Evolutionary conservation across 1,140 invertebrate species (phyloP).

Genomic region (Sinella curviseta): DNA sequence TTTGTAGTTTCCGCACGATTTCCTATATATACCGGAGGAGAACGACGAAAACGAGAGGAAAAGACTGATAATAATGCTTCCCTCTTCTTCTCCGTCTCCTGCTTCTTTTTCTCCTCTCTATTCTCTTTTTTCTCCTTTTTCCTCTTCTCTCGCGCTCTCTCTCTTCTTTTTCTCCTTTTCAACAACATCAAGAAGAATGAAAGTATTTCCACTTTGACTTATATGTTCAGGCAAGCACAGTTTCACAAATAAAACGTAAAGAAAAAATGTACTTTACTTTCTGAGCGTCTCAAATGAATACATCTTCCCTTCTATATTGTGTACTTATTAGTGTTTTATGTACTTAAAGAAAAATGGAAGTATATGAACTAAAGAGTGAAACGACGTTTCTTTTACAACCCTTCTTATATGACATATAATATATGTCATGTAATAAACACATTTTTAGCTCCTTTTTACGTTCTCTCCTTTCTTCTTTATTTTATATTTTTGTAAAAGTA

Average conservation of each 20-base stretch:
- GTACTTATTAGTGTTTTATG: too few relatives aligned
- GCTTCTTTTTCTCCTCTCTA: neutral
- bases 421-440: neutral
- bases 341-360: too few relatives aligned
- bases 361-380: too few relatives aligned
- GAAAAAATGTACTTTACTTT: too few relatives aligned
- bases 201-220: too few relatives aligned
- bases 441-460: neutral
- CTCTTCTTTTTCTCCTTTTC: slow-evolving; percentile 15
- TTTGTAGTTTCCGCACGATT: slow-evolving; percentile 49
- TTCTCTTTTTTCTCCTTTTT: neutral
- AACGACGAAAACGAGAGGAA: slow-evolving; percentile 28
- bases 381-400: slow-evolving; percentile 1
- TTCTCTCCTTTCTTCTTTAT: neutral
- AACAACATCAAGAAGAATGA: too few relatives aligned
- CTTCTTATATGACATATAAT: neutral
- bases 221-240: too few relatives aligned
- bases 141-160: neutral
- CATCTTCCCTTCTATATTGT: too few relatives aligned
- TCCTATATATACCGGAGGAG: slow-evolving; percentile 33
- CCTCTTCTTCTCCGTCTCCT: slow-evolving; percentile 17
- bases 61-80: slow-evolving; percentile 25
- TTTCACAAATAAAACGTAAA: too few relatives aligned
- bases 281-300: too few relatives aligned
- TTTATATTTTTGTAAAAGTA: too few relatives aligned